Conservation (phyloP, 2,113 vertebrate species). For the Sinosuthora webbiana region DNA sequence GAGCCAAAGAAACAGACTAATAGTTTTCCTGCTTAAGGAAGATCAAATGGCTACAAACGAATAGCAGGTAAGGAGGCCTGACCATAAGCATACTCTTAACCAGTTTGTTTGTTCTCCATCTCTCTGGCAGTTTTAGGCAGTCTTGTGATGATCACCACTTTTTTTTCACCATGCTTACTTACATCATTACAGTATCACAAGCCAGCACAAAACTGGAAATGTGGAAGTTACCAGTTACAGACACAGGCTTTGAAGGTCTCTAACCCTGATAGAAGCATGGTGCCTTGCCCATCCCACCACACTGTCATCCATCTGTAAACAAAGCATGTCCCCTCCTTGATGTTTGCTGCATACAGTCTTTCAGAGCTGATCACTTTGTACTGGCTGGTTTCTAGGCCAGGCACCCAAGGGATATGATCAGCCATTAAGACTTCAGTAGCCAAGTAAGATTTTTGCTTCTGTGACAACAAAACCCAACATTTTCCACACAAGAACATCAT, state of each 20-base stretch:
- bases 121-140: not conserved
- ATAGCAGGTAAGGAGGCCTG: not conserved
- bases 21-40: not conserved
- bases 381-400: not conserved
- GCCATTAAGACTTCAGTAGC: not conserved
- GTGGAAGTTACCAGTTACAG: not conserved
- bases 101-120: not conserved
- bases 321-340: not conserved
- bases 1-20: not conserved
- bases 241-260: not conserved
- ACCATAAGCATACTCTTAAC: not conserved
- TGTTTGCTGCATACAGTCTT: accelerated
- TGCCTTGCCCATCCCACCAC: not conserved
- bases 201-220: not conserved
- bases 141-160: not conserved
- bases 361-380: not conserved
- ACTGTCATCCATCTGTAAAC: accelerated
- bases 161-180: not conserved
- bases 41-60: not conserved
- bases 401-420: not conserved
- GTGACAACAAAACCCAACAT: not conserved
- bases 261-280: not conserved
- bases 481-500: not conserved
- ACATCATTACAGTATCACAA: not conserved
- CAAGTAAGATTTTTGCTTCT: not conserved